Evolutionary conservation across 2,113 vertebrate genomes (phyloP), one percentile per base, ranked within the genome.

Genomic region (Anarrhichthys ocellatus): DNA sequence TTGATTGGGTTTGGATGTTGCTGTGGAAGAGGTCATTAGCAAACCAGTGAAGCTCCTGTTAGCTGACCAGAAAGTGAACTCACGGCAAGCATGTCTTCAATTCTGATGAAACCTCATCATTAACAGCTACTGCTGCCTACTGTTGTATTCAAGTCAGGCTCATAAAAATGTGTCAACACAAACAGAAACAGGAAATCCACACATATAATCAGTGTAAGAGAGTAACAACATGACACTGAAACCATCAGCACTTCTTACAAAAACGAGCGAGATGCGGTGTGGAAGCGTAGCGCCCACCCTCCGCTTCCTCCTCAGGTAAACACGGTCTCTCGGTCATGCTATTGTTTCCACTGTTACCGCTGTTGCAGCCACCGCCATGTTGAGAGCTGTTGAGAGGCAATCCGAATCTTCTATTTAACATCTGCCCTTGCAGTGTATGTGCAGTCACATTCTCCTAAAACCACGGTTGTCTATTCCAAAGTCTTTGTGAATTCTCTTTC

Each of bases 11-110:
- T 70, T 46, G 67, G 32, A 36, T 61, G 24, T 61, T 59, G 32
- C 22, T 38, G 61, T 79, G 58, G 32, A 71, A 50, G 66, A 74
- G 38, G 62, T 76, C 11, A 48, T 66, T 63, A 34, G 15, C 22
- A 24, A 73, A 52, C 52, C 14, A 6, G 29, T 54, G 52, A 46
- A 58, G 50, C 32, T 36, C 11, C 44, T 52, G 34, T 27, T 18
- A 18, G 32, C 50, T 40, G 34, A 38, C 32, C n/a, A 8, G 11
- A 70, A 52, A 34, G 46, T 52, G 18, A 70, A 14, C 18, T 34
- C 2, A n/a, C 32, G 15, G 29, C 34, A 50, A 52, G 3, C 10
- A n/a, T 27, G n/a, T 29, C 34, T 36, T 34, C 7, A 42, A 15
- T 10, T 42, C 7, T 65, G 44, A 59, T 78, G 34, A 52, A 32